Percentiles rank a stretch among this genome's conserved stretches.
Evolutionary conservation across 2,888 invertebrate species (phyloP).

Genomic region (Teinopalpus imperialis): DNA sequence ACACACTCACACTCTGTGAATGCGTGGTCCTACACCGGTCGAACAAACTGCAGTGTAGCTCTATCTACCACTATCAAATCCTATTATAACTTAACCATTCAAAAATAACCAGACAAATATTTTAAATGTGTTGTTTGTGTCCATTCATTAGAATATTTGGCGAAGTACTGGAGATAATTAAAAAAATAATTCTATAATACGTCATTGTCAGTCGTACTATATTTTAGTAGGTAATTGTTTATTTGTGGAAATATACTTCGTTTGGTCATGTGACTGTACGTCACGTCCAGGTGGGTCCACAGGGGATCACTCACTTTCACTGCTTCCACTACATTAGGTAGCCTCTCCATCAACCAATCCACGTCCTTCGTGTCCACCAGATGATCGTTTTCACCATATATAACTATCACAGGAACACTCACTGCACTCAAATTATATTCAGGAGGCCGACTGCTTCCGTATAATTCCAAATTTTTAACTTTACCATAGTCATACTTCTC

Average conservation of each 20-base stretch:
- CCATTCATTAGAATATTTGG: too few relatives aligned
- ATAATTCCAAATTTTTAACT: constrained; percentile 44
- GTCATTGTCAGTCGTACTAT: constrained; percentile 26
- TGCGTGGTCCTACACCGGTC: too few relatives aligned
- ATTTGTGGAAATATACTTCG: constrained; percentile 41
- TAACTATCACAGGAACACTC: constrained; percentile 46
- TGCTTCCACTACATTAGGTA: constrained; percentile 81
- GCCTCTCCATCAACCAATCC: constrained; percentile 64
- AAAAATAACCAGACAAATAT: too few relatives aligned
- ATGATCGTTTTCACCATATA: constrained; percentile 74
- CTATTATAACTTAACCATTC: too few relatives aligned
- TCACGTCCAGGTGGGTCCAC: constrained; percentile 48
- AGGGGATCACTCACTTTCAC: constrained; percentile 76
- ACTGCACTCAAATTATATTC: constrained; percentile 50
- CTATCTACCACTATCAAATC: too few relatives aligned
- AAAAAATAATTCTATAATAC: neutral
- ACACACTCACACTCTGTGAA: too few relatives aligned
- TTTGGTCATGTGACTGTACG: constrained; percentile 45
- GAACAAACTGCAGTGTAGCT: too few relatives aligned
- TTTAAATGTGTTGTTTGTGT: too few relatives aligned
- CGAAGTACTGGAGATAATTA: too few relatives aligned
- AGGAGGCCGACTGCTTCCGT: constrained; percentile 51
- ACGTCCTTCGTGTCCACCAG: constrained; percentile 83
- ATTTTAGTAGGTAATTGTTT: constrained; percentile 36
- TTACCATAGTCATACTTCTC: constrained; percentile 58